Conservation (phyloP, 2,888 invertebrate genomes). For the Tethea ocularis region DNA sequence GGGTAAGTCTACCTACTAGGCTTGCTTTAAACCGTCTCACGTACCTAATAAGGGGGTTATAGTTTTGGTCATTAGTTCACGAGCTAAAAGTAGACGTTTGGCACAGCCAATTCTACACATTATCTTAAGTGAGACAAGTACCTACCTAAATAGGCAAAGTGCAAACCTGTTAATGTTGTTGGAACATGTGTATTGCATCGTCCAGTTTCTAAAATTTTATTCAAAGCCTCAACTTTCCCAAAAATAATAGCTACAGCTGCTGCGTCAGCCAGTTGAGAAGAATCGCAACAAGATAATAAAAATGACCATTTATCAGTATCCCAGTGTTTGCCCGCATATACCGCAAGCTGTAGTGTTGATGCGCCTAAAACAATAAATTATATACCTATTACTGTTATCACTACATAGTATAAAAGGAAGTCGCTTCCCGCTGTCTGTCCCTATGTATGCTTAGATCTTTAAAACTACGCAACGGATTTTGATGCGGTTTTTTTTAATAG, state of each 20-base stretch:
- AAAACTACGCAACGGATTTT: no score
- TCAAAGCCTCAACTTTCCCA: slow-evolving; percentile 62
- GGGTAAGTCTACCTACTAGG: no score
- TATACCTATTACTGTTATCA: no score
- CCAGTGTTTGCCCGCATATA: slow-evolving; percentile 71
- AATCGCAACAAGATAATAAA: slow-evolving; percentile 71
- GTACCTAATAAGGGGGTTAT: no score
- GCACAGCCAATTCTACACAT: no score
- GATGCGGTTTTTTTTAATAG: no score
- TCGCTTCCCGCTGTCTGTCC: no score
- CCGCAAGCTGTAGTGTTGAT: slow-evolving; percentile 74
- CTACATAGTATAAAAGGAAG: no score
- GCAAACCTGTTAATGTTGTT: slow-evolving; percentile 70
- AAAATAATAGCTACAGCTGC: slow-evolving; percentile 77
- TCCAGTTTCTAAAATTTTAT: slow-evolving; percentile 67
- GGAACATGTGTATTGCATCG: slow-evolving; percentile 74
- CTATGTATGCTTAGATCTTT: no score
- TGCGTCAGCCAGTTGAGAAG: slow-evolving; percentile 76
- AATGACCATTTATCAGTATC: slow-evolving; percentile 63
- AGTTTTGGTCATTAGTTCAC: no score
- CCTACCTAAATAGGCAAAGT: not conserved
- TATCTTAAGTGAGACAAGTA: no score
- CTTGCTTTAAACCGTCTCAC: no score
- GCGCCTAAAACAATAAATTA: slow-evolving; percentile 58
- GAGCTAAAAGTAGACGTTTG: not conserved